Percentiles rank a stretch among this genome's conserved stretches.
Conservation (phyloP, 2,797 vertebrate genomes). For the Typhlichthys eigenmanni region DNA sequence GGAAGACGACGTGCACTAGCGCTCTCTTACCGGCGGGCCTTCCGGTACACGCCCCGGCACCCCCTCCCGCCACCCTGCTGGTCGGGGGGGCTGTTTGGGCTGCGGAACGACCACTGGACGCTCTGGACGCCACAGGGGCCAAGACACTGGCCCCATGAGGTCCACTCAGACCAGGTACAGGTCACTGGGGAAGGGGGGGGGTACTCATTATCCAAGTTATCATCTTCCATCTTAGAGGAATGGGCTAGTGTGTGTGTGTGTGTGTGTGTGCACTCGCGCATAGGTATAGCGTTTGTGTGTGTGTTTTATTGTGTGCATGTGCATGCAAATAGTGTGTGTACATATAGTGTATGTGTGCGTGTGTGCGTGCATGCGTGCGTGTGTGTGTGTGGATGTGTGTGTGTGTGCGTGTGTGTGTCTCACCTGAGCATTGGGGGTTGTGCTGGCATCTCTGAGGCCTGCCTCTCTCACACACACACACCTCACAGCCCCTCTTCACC, state of each 20-base stretch:
- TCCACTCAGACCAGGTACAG: constrained; percentile 92
- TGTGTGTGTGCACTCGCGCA: too few relatives aligned
- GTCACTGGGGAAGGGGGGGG: constrained; percentile 71
- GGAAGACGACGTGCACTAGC: not conserved
- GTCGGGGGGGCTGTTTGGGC: constrained; percentile 87
- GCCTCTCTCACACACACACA: constrained; percentile 86
- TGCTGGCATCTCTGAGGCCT: constrained; percentile 75
- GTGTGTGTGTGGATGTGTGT: not conserved
- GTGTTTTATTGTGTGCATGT: too few relatives aligned
- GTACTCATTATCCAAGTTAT: not conserved
- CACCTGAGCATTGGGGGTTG: constrained; percentile 81
- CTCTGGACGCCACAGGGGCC: constrained; percentile 87
- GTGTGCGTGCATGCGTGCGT: too few relatives aligned
- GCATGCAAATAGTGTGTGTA: too few relatives aligned
- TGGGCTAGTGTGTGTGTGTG: too few relatives aligned
- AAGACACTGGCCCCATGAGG: constrained; percentile 88
- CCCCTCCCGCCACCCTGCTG: constrained; percentile 73
- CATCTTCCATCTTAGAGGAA: too few relatives aligned
- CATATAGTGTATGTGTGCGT: not conserved
- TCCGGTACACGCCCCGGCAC: constrained; percentile 88
- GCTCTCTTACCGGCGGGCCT: constrained; percentile 83
- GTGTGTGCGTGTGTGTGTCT: not conserved
- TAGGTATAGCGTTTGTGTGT: too few relatives aligned
- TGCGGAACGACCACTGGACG: constrained; percentile 93
- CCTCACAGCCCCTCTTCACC: constrained; percentile 81